Evolutionary conservation across 2,113 vertebrate genomes (phyloP), one percentile per base, ranked within the genome.

Genomic region (Pterocles gutturalis): DNA sequence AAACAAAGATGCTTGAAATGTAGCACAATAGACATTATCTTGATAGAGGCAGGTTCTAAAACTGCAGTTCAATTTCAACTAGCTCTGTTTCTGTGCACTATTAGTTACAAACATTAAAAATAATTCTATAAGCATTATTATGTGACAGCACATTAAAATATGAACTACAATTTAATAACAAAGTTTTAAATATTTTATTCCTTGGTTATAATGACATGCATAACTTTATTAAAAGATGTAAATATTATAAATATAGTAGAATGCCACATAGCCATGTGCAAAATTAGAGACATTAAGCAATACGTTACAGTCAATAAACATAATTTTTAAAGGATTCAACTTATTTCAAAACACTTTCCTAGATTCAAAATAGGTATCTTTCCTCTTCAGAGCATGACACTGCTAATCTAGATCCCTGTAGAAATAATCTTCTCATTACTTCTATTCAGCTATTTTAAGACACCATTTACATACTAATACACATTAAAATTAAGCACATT

Each of bases 1-100:
- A 93, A 85, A 93, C 28, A 89, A 86, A 96, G 21, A 93, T 8
- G 15, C 24, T 89, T 89, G 57, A 94, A 66, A 94, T 71, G 69
- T 93, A 78, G 46, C 57, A 77, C 29, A 64, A 31, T 0, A 1
- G 57, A 61, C 12, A 83, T 51, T 60, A 53, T 13, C 53, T 82
- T 86, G 36, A 60, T n/a, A 90, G 17, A 76, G 24, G 18, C 45
- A 4, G 3, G 18, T 48, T 85, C 61, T 85, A 64, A 61, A 83
- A 57, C 26, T 67, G 45, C 45, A 64, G 21, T 64, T 95, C 36
- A 51, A 28, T 60, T 82, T 89, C 53, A 87, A 15, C 62, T 61
- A 79, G 20, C 22, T 72, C 57, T 84, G 43, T 15, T 87, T 80
- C 66, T 69, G 36, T 28, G 66, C 45, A 45, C 18, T 8, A 34